A percentile compares a stretch with the other conserved stretches of the same genome.
These are phyloP conservation scores for Scotopteryx bipunctaria DNA, from an alignment of 2,888 invertebrate species.

Conservation along the genomic window DNA sequence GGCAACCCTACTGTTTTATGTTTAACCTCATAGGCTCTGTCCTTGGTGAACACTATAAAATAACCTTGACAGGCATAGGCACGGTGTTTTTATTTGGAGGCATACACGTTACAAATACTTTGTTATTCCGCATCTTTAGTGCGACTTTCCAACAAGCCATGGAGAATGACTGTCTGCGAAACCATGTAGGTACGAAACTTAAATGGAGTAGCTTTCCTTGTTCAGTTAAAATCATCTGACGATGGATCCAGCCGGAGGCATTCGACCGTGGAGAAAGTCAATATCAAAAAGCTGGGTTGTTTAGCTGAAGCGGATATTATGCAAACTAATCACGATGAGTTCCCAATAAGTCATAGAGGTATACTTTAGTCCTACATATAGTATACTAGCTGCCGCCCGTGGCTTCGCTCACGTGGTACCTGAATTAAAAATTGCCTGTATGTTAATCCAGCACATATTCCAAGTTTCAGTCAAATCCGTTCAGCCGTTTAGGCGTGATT, in stretches of 20 bases:
- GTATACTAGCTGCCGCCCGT: too few relatives aligned
- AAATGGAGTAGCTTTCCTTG: constrained; percentile 45
- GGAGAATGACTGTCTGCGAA: constrained; percentile 8
- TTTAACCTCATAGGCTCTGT: neutral
- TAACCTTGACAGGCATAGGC: neutral
- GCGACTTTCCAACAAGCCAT: constrained; percentile 10
- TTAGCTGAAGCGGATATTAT: too few relatives aligned
- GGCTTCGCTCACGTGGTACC: too few relatives aligned
- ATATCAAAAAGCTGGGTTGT: neutral
- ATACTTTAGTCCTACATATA: too few relatives aligned
- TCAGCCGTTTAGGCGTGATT: too few relatives aligned
- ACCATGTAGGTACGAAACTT: constrained; percentile 33
- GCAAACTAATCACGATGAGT: too few relatives aligned
- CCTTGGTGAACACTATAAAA: neutral
- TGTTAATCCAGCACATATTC: too few relatives aligned
- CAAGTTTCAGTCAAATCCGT: too few relatives aligned
- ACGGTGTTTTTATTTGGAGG: neutral
- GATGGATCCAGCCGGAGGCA: constrained; percentile 33
- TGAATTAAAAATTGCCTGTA: too few relatives aligned
- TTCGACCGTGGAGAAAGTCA: neutral
- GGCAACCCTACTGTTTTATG: constrained; percentile 9
- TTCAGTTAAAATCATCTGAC: constrained; percentile 43
- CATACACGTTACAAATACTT: neutral
- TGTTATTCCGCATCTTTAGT: neutral
- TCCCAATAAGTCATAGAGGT: too few relatives aligned